A percentile compares a stretch with the other conserved stretches of the same genome.
Evolutionary conservation across 2,113 vertebrate genomes (phyloP).

Genomic region (Gallinago paraguaiae): DNA sequence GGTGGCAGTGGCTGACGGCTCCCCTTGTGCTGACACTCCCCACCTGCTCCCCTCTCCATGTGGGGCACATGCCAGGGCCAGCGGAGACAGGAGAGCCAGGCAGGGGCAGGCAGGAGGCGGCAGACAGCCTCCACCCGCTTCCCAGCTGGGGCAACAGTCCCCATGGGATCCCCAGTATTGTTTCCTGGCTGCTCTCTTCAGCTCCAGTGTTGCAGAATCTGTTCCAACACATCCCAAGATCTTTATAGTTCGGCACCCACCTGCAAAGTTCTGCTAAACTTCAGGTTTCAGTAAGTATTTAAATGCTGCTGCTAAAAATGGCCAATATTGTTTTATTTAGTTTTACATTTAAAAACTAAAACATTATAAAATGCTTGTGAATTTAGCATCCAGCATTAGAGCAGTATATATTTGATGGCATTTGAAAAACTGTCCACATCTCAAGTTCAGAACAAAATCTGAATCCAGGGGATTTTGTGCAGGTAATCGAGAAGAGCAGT

Average conservation of each 20-base stretch:
- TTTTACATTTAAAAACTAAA: background rate
- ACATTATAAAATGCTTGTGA: background rate
- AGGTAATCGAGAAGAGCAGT: background rate
- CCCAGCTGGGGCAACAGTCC: background rate
- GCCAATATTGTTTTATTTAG: accelerated
- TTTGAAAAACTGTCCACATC: background rate
- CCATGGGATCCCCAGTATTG: accelerated
- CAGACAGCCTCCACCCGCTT: background rate
- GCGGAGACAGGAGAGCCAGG: background rate
- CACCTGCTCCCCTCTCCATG: background rate
- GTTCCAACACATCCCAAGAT: background rate
- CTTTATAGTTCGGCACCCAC: background rate
- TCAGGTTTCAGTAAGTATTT: accelerated
- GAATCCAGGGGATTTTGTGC: background rate
- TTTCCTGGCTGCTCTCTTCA: background rate
- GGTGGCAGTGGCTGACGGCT: background rate
- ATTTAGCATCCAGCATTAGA: background rate
- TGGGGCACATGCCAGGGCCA: accelerated
- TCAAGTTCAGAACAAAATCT: background rate
- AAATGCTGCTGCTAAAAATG: background rate
- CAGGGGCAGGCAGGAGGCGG: background rate
- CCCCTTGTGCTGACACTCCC: background rate
- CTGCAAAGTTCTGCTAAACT: background rate
- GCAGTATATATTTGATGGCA: background rate
- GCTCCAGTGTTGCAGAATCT: accelerated